These are phyloP conservation scores for Corythoichthys haematopterus DNA, from an alignment of 2,113 vertebrate genomes.

Conservation along the genomic window DNA sequence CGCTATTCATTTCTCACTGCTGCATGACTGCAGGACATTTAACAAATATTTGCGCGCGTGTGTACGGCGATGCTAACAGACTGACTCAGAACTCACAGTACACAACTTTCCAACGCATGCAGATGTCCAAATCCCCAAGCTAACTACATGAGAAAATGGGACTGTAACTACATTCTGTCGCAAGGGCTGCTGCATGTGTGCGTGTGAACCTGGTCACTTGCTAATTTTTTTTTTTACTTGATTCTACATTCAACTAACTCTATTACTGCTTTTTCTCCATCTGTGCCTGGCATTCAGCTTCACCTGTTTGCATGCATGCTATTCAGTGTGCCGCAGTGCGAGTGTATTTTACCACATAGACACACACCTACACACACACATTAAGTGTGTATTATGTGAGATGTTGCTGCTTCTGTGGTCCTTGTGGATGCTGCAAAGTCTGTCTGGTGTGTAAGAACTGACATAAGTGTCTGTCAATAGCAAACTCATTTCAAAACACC, in stretches of 20 bases:
- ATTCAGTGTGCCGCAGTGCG: constrained; percentile 22
- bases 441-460: constrained; percentile 61
- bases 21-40: constrained; percentile 44
- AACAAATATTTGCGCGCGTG: constrained; percentile 1
- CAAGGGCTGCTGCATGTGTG: constrained; percentile 21
- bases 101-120: constrained; percentile 46
- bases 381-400: constrained; percentile 17
- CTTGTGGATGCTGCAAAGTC: constrained; percentile 39
- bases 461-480: constrained; percentile 53
- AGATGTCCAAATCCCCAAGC: constrained; percentile 25
- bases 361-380: constrained; percentile 24
- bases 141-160: constrained; percentile 17
- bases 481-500: constrained; percentile 42
- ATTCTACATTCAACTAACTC: constrained; percentile 36
- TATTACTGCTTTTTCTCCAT: constrained; percentile 46
- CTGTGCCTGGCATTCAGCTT: constrained; percentile 39
- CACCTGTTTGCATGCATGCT: constrained; percentile 34
- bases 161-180: constrained; percentile 8
- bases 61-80: constrained; percentile 13
- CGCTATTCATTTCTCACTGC: constrained; percentile 21
- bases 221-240: constrained; percentile 18
- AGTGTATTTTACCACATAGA: constrained; percentile 25
- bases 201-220: constrained; percentile 24
- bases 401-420: constrained; percentile 44
- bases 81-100: constrained; percentile 9